Conservation (phyloP, 1,140 invertebrate genomes). For the Melipona quadrifasciata region DNA sequence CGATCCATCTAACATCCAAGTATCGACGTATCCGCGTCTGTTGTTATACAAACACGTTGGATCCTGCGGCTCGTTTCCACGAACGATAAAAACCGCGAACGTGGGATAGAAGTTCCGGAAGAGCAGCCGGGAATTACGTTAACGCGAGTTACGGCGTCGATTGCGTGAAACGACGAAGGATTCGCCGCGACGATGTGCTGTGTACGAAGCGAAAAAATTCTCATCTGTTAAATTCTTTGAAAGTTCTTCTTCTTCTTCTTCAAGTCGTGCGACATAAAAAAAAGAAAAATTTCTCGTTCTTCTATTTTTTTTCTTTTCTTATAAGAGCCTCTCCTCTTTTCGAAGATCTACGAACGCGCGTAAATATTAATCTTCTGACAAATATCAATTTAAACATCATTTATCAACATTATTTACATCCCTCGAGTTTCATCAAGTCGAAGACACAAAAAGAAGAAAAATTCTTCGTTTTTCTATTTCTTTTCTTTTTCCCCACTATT, state of each 20-base stretch:
- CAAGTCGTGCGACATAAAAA: too few relatives aligned
- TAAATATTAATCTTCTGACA: background rate
- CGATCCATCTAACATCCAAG: background rate
- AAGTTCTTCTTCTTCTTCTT: too few relatives aligned
- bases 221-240: background rate
- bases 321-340: background rate
- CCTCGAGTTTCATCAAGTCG: too few relatives aligned
- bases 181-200: background rate
- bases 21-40: background rate
- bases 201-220: background rate
- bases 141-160: constrained; percentile 5
- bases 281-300: background rate
- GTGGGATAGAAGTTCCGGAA: constrained; percentile 21
- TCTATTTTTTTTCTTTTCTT: background rate
- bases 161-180: constrained; percentile 26
- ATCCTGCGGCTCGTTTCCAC: background rate
- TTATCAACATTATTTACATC: too few relatives aligned
- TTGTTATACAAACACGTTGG: background rate
- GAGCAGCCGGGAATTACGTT: constrained; percentile 8
- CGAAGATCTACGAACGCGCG: too few relatives aligned
- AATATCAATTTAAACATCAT: too few relatives aligned
- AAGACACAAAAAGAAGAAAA: too few relatives aligned
- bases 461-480: background rate
- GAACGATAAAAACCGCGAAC: constrained; percentile 14
- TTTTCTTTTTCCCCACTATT: background rate